Evolutionary conservation across 1,140 invertebrate genomes (phyloP), one percentile per base, ranked within the genome.

Genomic region (Apis laboriosa): DNA sequence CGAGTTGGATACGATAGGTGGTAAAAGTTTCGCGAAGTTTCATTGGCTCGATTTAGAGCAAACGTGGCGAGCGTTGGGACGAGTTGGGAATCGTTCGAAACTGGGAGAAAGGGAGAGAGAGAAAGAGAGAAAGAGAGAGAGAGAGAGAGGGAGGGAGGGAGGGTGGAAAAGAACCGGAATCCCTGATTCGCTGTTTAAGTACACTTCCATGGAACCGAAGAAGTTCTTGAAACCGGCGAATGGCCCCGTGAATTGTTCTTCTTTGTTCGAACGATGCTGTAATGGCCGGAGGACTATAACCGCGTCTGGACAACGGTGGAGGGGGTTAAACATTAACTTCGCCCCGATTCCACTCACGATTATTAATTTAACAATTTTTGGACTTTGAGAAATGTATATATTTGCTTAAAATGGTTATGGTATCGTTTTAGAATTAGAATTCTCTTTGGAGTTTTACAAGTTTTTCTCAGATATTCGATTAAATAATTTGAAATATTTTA

Each of bases 191-290:
- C 78, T 85, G 89, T 89, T 90, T 86, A 88, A 90, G 89, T 89
- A 89, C 80, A 89, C 83, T 89, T 90, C 87, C 68, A 56, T 90
- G 79, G 85, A 90, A 84, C 78, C 82, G 73, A 74, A 81, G 72
- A 87, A 90, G 87, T 90, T 90, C 81, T 90, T 90, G 89, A 91
- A 90, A 90, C 82, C 88, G 77, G 84, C 85, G 88, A 91, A 91
- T 88, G 88, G 83, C 88, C 88, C 70, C 64, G 78, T 75, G 86
- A 90, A 90, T 90, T 83, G 89, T 91, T 90, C 87, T 86, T 84
- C 86, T 89, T 88, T 89, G 89, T 91, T 90, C 79, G 75, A 84
- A 84, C 83, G 84, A 85, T 80, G 78, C 60, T 67, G 72, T 84
- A 77, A 66, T 84, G 80, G 86, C 84, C 85, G 80, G 81, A 75